Base-by-base conservation (phyloP, 1,140 invertebrate genomes). In the Oppia nitens region DNA sequence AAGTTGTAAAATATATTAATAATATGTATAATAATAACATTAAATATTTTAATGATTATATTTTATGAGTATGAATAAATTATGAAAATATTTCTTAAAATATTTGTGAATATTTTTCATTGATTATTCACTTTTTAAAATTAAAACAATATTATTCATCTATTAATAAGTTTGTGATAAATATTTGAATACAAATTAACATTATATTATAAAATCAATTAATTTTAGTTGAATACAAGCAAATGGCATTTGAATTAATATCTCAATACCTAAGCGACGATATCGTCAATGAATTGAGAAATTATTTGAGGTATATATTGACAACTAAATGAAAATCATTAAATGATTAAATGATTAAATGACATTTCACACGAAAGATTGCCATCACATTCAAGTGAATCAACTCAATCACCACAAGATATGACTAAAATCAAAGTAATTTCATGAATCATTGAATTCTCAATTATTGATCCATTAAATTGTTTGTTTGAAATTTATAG, bases 171-270 rank as follows among this genome's bases (percentile, higher is more conserved):
- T n/a, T n/a, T n/a, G n/a, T n/a, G n/a, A n/a, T n/a, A n/a, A n/a
- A n/a, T n/a, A n/a, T n/a, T n/a, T n/a, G n/a, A n/a, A n/a, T n/a
- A n/a, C n/a, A n/a, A n/a, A n/a, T n/a, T n/a, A n/a, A n/a, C n/a
- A n/a, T n/a, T n/a, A n/a, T n/a, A n/a, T n/a, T n/a, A n/a, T n/a
- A n/a, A n/a, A n/a, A n/a, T n/a, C n/a, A n/a, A n/a, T n/a, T n/a
- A n/a, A n/a, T 21, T 57, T 29, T 2, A 57, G 56, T 17, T 52
- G 50, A 57, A 50, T 57, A 57, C 21, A 49, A 49, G 21, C 3
- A 23, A 20, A 11, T 57, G 9, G 56, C 56, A 2, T 57, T 49
- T 11, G 50, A 57, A 26, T 12, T 57, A 4, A 3, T 57, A 2
- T 50, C 56, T 6, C 45, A 57, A 23, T 57, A 57, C 23, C 27